Conservation (phyloP, 2,888 invertebrate genomes). For the Galerucella calmariensis region DNA sequence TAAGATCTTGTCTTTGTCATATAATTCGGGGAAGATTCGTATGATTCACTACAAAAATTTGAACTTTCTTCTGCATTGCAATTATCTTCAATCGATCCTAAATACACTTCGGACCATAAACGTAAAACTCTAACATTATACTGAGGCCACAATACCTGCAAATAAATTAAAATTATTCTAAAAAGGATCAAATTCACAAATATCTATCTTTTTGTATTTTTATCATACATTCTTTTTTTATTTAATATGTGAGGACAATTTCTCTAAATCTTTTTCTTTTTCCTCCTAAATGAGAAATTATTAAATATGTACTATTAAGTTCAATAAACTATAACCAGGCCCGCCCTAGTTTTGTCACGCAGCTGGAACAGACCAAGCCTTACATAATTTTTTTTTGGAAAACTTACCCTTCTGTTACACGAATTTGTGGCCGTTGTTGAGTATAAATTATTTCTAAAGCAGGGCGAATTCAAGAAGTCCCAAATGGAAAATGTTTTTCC, state of each 20-base stretch:
- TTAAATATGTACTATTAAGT: no score
- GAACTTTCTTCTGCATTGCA: conserved; percentile 57
- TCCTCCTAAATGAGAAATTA: no score
- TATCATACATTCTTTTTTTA: no score
- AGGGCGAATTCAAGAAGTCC: conserved; percentile 82
- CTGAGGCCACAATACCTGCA: conserved; percentile 86
- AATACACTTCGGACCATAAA: conserved; percentile 88
- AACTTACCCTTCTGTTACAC: conserved; percentile 64
- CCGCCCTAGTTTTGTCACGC: no score
- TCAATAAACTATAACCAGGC: no score
- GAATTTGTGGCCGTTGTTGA: conserved; percentile 64
- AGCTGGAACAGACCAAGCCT: neutral
- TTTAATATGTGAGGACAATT: no score
- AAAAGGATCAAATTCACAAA: no score
- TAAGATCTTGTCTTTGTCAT: conserved; percentile 89
- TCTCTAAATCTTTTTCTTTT: no score
- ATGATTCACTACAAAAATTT: conserved; percentile 57
- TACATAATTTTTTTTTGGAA: neutral
- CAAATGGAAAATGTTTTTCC: conserved; percentile 87
- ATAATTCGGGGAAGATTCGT: conserved; percentile 60
- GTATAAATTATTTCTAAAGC: conserved; percentile 90
- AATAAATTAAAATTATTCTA: conserved; percentile 1
- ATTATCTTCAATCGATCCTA: conserved; percentile 68
- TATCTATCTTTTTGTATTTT: no score
- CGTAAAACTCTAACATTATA: conserved; percentile 84